phyloP scores from a whole-genome alignment of 2,888 invertebrate species.

The Alviniconcha strummeri region DNA sequence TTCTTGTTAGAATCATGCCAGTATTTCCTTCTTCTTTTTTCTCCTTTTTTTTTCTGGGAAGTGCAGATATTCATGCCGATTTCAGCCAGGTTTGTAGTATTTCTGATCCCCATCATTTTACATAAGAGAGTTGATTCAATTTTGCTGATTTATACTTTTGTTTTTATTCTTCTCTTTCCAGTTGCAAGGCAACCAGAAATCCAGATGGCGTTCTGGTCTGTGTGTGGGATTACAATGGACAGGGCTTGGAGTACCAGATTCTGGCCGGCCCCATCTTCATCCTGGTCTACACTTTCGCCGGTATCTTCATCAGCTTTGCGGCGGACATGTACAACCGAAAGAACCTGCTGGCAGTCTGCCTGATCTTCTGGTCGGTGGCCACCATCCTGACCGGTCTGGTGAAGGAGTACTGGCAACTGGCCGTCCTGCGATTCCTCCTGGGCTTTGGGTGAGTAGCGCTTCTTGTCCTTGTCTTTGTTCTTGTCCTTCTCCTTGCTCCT shows the following conservation, averaged over 20 bases:
- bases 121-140: too few relatives aligned
- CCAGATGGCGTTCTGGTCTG: conserved; percentile 81
- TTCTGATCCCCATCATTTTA: too few relatives aligned
- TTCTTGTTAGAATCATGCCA: too few relatives aligned
- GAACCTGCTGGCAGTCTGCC: conserved; percentile 83
- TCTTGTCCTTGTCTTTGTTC: too few relatives aligned
- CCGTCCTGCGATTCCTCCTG: conserved; percentile 88
- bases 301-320: conserved; percentile 86
- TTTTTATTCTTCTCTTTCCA: too few relatives aligned
- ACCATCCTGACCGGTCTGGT: conserved; percentile 90
- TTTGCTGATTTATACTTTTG: too few relatives aligned
- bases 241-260: conserved; percentile 93
- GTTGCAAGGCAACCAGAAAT: too few relatives aligned
- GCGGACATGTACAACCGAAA: conserved; percentile 76
- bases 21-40: too few relatives aligned
- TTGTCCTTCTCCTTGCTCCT: too few relatives aligned
- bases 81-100: too few relatives aligned
- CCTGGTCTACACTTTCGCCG: conserved; percentile 91
- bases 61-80: too few relatives aligned
- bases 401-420: conserved; percentile 91
- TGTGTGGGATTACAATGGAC: conserved; percentile 94
- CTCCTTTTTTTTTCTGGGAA: too few relatives aligned
- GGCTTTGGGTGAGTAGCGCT: conserved; percentile 82
- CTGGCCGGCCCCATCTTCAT: conserved; percentile 95
- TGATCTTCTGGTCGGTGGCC: conserved; percentile 86